These are phyloP conservation scores for Dipodomys stephensi DNA, from an alignment of 2,113 vertebrate species.

Conservation along the genomic window DNA sequence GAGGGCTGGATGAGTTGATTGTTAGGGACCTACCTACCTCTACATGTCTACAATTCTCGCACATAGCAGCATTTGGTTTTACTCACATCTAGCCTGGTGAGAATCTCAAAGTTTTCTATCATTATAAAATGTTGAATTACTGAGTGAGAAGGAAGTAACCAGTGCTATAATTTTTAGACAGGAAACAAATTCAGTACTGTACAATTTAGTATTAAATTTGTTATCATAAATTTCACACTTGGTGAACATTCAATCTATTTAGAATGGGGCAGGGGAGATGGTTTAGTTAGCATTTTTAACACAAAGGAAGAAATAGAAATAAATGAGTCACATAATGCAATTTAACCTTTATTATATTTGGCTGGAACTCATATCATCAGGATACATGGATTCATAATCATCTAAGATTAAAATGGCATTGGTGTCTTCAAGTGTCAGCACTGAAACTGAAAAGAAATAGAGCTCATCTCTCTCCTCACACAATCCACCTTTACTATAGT, in stretches of 20 bases:
- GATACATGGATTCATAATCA: conserved; percentile 85
- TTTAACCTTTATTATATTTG: conserved; percentile 82
- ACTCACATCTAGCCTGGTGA: conserved; percentile 16
- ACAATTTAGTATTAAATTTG: conserved; percentile 70
- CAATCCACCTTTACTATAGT: conserved; percentile 52
- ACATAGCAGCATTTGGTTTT: conserved; percentile 7
- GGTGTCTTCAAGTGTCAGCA: conserved; percentile 84
- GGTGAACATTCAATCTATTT: conserved; percentile 80
- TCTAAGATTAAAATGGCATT: conserved; percentile 85
- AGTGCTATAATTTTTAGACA: conserved; percentile 56
- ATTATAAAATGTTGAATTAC: conserved; percentile 43
- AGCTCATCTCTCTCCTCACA: conserved; percentile 66
- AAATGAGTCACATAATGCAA: conserved; percentile 83
- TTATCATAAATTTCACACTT: conserved; percentile 82
- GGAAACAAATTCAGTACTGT: conserved; percentile 60
- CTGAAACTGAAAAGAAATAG: conserved; percentile 83
- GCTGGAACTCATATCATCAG: conserved; percentile 82
- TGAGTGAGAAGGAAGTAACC: conserved; percentile 62
- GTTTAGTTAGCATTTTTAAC: conserved; percentile 78
- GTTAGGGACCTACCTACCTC: conserved; percentile 23
- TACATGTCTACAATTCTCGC: conserved; percentile 23
- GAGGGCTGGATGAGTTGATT: conserved; percentile 7
- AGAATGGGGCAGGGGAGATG: conserved; percentile 64
- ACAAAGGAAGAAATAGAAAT: conserved; percentile 81
- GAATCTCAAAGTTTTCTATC: conserved; percentile 54